Conservation (phyloP, 2,113 vertebrate species). For the Pelecanoides urinatrix region DNA sequence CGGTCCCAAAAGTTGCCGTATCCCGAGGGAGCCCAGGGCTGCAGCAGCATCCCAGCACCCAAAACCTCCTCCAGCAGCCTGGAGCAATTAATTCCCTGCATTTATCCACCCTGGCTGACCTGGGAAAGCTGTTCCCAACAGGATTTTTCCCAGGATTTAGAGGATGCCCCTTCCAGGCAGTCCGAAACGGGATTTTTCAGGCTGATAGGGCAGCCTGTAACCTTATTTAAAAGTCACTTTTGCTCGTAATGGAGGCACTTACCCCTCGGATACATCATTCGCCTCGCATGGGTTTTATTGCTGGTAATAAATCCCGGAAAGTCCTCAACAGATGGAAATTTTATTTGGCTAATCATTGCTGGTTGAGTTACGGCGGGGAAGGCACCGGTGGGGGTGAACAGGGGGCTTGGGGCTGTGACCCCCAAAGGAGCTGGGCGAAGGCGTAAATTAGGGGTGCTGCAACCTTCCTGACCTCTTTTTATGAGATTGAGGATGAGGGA, state of each 20-base stretch:
- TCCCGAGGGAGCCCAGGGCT: accelerated
- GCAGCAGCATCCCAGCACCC: not conserved
- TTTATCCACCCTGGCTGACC: not conserved
- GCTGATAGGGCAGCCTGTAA: not conserved
- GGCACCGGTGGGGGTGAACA: not conserved
- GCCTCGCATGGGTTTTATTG: conserved; percentile 18
- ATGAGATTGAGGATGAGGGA: not conserved
- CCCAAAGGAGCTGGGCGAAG: not conserved
- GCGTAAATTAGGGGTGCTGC: not conserved
- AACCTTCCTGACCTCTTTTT: not conserved
- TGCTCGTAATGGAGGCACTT: not conserved
- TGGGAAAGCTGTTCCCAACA: not conserved
- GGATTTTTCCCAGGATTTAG: not conserved
- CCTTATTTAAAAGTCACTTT: conserved; percentile 59
- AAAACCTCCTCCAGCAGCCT: not conserved
- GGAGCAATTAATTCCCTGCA: not conserved
- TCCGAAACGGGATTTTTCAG: not conserved
- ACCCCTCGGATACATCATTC: not conserved
- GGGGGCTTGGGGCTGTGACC: not conserved
- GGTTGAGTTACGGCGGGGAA: not conserved
- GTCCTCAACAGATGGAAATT: conserved; percentile 67
- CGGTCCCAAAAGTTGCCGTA: accelerated
- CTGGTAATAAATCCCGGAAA: conserved; percentile 39
- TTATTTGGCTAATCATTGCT: conserved; percentile 41
- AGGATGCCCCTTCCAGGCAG: not conserved